These are phyloP conservation scores for Thaleichthys pacificus DNA, from an alignment of 2,797 vertebrate species.

Conservation along the genomic window DNA sequence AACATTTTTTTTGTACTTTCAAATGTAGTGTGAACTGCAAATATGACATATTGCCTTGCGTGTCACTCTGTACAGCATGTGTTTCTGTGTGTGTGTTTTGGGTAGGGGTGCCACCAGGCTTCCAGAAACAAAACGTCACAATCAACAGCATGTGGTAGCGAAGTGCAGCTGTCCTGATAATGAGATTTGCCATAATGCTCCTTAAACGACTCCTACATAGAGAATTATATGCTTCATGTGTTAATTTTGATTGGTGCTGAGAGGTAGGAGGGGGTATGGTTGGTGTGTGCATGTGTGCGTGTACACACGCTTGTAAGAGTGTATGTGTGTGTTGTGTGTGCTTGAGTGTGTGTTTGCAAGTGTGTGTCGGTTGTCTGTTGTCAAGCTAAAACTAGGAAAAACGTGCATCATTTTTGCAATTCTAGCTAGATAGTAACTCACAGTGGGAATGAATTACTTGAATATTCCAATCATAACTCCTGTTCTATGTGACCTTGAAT, in stretches of 20 bases:
- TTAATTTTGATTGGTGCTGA: constrained; percentile 67
- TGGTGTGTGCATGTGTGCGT: constrained; percentile 38
- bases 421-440: neutral
- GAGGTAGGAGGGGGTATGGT: constrained; percentile 41
- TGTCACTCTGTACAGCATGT: neutral
- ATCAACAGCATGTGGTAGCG: constrained; percentile 73
- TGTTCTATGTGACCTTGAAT: neutral
- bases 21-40: neutral
- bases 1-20: constrained; percentile 12
- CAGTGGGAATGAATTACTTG: too few species aligned
- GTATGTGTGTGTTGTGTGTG: constrained; percentile 44
- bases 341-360: constrained; percentile 36
- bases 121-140: constrained; percentile 64
- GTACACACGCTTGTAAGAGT: neutral
- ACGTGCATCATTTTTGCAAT: constrained; percentile 30
- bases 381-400: constrained; percentile 47
- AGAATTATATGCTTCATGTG: constrained; percentile 76
- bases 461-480: too few species aligned
- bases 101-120: neutral
- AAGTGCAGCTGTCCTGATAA: constrained; percentile 81
- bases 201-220: constrained; percentile 71
- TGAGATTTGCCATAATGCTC: constrained; percentile 79
- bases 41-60: neutral
- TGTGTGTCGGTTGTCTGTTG: neutral
- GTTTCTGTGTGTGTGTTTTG: neutral